These are phyloP conservation scores for Oncorhynchus gorbuscha DNA, from an alignment of 2,113 vertebrate species.

Conservation along the genomic window DNA sequence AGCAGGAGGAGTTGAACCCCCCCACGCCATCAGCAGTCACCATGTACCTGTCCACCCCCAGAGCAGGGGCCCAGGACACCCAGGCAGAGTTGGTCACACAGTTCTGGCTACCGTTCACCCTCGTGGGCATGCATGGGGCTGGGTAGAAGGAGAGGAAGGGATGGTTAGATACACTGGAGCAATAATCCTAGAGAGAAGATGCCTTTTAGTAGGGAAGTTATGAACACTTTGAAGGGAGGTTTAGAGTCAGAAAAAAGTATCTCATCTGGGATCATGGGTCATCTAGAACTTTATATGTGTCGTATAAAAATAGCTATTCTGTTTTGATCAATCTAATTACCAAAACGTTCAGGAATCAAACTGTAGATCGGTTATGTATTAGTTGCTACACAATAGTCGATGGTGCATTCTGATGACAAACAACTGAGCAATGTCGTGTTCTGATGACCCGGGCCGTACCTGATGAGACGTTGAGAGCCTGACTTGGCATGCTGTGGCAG, in stretches of 20 bases:
- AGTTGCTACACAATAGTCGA: too few relatives aligned
- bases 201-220: not conserved
- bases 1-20: constrained; percentile 50
- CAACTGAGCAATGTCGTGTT: not conserved
- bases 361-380: too few relatives aligned
- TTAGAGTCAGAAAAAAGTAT: not conserved
- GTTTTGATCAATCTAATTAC: too few relatives aligned
- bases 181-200: not conserved
- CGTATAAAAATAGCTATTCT: too few relatives aligned
- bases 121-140: constrained; percentile 69
- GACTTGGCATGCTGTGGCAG: constrained; percentile 47
- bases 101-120: constrained; percentile 49
- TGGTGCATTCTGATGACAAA: not conserved
- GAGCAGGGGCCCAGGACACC: constrained; percentile 59
- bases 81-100: constrained; percentile 67
- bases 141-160: not conserved
- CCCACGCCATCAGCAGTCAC: constrained; percentile 54
- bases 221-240: not conserved
- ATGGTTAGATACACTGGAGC: not conserved
- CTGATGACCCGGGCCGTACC: constrained; percentile 46
- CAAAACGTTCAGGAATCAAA: too few relatives aligned
- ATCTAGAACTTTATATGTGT: too few relatives aligned
- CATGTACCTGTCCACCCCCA: constrained; percentile 52
- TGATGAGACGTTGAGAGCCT: constrained; percentile 35
- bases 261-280: too few relatives aligned